These are phyloP conservation scores for Petroica traversi DNA, from an alignment of 2,113 vertebrate genomes.

Conservation along the genomic window DNA sequence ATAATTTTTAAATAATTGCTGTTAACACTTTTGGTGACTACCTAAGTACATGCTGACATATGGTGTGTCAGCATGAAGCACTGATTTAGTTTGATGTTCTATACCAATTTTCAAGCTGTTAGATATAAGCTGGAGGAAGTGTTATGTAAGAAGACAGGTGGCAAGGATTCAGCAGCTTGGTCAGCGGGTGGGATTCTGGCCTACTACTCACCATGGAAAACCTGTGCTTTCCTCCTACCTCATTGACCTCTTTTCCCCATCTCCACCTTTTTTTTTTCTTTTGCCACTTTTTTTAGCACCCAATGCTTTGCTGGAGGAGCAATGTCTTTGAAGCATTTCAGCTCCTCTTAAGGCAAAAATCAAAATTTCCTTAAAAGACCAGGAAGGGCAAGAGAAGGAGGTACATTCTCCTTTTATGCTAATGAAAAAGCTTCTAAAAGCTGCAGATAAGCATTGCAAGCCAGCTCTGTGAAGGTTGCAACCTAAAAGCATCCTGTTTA, in stretches of 20 bases:
- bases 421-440: neutral
- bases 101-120: slow-evolving; percentile 13
- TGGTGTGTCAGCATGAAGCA: neutral
- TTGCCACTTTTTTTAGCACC: neutral
- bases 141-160: slow-evolving; percentile 17
- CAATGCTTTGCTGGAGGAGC: neutral
- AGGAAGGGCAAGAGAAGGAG: neutral
- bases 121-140: neutral
- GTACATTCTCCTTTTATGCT: neutral
- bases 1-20: slow-evolving; percentile 42
- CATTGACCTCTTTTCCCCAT: neutral
- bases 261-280: rapidly evolving
- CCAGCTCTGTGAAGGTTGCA: neutral
- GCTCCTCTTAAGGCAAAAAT: neutral
- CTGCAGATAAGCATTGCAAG: neutral
- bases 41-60: neutral
- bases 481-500: neutral
- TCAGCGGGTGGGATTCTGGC: neutral
- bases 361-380: neutral
- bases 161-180: neutral
- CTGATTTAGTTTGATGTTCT: slow-evolving; percentile 6
- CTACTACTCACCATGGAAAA: neutral
- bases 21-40: slow-evolving; percentile 12
- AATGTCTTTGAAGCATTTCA: neutral
- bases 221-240: neutral